Evolutionary conservation across 2,797 vertebrate species (phyloP), one percentile per base, ranked within the genome.

Genomic region (Tokudaia muenninki): DNA sequence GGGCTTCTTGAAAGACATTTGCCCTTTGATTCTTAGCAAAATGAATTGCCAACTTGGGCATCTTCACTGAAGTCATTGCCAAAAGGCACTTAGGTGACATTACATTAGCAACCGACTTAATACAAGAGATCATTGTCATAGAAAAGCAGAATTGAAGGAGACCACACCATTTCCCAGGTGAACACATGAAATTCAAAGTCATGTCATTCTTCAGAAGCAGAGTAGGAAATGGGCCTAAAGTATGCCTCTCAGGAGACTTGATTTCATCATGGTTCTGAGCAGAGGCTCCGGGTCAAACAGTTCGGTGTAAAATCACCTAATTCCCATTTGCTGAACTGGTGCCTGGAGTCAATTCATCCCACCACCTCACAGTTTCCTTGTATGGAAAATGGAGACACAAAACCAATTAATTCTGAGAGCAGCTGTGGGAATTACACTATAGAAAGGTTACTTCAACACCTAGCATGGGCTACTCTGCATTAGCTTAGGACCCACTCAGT

Each of bases 1-100:
- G 41, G 75, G 78, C 16, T 82, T 95, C 37, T 37, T 79, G 95
- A 89, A 79, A 97, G 92, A 80, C 57, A 78, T 55, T 91, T 94
- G 47, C 80, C 88, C 89, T 94, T 84, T 86, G 78, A 44, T 44
- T 67, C 44, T 86, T 34, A 74, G 89, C 92, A 84, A 74, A 95
- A 95, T 89, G 59, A 97, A 74, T 13, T 47, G 37, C 78, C 70
- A 92, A 84, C 63, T 83, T 74, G 88, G 65, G 88, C 72, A 17
- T 74, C 88, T 41, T 72, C 80, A 92, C 21, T 11, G 12, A 57
- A 72, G 44, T 87, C 37, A 86, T 78, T 70, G 55, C 89, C 65
- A 77, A 95, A 93, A 91, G 41, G 44, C 55, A 92, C 50, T 31
- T 47, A 70, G 24, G 83, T 79, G 50, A 91, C 81, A 29, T 44